Percentiles rank a stretch among this genome's conserved stretches.
Evolutionary conservation across 2,113 vertebrate species (phyloP).

Genomic region (Syngnathoides biaculeatus): DNA sequence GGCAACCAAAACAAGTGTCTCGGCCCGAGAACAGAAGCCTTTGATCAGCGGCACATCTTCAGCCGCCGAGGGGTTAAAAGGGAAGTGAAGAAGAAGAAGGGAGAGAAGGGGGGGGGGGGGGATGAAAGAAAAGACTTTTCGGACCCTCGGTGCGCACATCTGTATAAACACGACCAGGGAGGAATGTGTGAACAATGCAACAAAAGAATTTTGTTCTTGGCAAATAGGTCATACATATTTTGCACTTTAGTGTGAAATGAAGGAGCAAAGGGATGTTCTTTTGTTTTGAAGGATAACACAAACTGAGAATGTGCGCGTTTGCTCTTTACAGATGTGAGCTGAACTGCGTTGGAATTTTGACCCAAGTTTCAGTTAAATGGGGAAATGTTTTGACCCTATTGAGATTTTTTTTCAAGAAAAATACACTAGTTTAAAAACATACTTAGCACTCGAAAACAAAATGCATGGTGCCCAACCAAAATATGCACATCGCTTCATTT

Average conservation of each 20-base stretch:
- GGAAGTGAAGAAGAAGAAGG: background rate
- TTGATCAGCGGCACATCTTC: slow-evolving; percentile 91
- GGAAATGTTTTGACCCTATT: too few relatives aligned
- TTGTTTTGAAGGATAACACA: slow-evolving; percentile 67
- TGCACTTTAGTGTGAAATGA: slow-evolving; percentile 53
- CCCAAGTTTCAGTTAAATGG: background rate
- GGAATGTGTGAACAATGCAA: slow-evolving; percentile 84
- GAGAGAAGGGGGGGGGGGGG: too few relatives aligned
- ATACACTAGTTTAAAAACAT: background rate
- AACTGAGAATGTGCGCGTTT: slow-evolving; percentile 39
- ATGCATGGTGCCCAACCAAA: too few relatives aligned
- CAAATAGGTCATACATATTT: slow-evolving; percentile 59
- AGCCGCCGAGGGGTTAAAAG: slow-evolving; percentile 46
- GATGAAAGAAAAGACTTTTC: slow-evolving; percentile 74
- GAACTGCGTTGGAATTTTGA: slow-evolving; percentile 7
- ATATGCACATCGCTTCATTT: too few relatives aligned
- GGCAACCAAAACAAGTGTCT: slow-evolving; percentile 74
- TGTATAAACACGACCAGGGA: slow-evolving; percentile 90
- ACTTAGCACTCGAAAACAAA: background rate
- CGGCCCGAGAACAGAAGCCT: slow-evolving; percentile 80
- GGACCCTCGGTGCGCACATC: slow-evolving; percentile 82
- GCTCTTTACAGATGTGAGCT: slow-evolving; percentile 33
- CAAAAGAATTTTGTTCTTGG: slow-evolving; percentile 72
- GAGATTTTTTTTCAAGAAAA: background rate
- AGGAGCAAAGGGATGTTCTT: slow-evolving; percentile 49